phyloP scores from a whole-genome alignment of 2,888 invertebrate genomes.

The Drosophila subsilvestris region DNA sequence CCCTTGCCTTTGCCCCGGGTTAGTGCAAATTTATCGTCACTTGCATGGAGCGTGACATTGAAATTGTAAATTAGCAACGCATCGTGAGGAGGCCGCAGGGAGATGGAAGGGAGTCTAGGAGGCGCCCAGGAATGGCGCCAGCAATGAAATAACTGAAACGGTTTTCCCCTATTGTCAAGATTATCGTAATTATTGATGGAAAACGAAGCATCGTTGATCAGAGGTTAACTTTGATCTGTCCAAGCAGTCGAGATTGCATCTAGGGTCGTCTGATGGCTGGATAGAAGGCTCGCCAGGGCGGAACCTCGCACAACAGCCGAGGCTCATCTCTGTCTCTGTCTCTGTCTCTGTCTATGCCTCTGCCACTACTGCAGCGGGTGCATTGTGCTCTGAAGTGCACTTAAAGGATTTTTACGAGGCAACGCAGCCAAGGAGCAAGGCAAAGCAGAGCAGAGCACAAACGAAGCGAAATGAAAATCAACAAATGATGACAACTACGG shows the following conservation, averaged over 20 bases:
- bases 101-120: not conserved
- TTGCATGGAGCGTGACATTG: conserved; percentile 80
- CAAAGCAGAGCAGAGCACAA: not conserved
- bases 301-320: conserved; percentile 9
- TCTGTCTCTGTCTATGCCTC: not conserved
- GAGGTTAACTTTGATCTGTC: not conserved
- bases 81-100: conserved; percentile 25
- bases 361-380: conserved; percentile 49
- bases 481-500: conserved; percentile 76
- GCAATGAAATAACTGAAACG: not conserved
- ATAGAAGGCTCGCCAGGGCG: conserved; percentile 9
- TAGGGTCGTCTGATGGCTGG: conserved; percentile 4
- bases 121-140: not conserved
- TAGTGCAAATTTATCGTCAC: conserved; percentile 80
- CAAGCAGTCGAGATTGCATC: conserved; percentile 1
- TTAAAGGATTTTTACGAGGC: conserved; percentile 70
- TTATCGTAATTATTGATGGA: not conserved
- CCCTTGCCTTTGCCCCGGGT: conserved; percentile 29
- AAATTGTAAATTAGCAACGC: conserved; percentile 82
- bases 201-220: not conserved
- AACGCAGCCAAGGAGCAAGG: conserved; percentile 45
- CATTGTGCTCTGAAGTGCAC: conserved; percentile 79
- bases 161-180: not conserved
- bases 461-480: conserved; percentile 61
- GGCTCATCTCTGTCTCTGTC: conserved; percentile 2